These are phyloP conservation scores for Nemurella pictetii DNA, from an alignment of 2,888 invertebrate species.

Conservation along the genomic window DNA sequence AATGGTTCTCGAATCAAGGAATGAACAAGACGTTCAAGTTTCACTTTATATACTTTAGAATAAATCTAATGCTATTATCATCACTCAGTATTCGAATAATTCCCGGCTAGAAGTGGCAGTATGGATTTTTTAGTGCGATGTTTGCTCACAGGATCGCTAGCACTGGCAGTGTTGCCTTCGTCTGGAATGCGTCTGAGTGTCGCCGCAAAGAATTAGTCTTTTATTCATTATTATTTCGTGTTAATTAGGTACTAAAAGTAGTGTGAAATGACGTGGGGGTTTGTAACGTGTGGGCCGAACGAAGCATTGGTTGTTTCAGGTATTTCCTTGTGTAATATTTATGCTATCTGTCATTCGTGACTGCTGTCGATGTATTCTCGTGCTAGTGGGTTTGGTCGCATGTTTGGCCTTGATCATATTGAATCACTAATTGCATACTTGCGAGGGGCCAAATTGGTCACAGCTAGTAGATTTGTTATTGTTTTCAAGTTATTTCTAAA, in stretches of 20 bases:
- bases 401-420: conserved; percentile 7
- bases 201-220: neutral
- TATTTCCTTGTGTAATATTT: conserved; percentile 52
- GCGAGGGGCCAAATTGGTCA: neutral
- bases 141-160: neutral
- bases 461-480: neutral
- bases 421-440: neutral
- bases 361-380: neutral
- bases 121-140: neutral
- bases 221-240: conserved; percentile 12
- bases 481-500: neutral
- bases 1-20: no score
- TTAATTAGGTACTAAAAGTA: conserved; percentile 5
- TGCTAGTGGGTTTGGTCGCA: conserved; percentile 10
- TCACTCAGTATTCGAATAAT: neutral
- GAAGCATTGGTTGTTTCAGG: conserved; percentile 94
- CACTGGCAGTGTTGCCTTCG: neutral
- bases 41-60: no score
- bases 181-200: conserved; percentile 12
- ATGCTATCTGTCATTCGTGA: neutral
- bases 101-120: neutral
- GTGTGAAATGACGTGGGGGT: conserved; percentile 75
- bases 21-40: no score
- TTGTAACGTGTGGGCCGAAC: conserved; percentile 93
- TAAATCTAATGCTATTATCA: no score